These are phyloP conservation scores for Pipistrellus pygmaeus DNA, from an alignment of 2,797 vertebrate species.

Conservation along the genomic window DNA sequence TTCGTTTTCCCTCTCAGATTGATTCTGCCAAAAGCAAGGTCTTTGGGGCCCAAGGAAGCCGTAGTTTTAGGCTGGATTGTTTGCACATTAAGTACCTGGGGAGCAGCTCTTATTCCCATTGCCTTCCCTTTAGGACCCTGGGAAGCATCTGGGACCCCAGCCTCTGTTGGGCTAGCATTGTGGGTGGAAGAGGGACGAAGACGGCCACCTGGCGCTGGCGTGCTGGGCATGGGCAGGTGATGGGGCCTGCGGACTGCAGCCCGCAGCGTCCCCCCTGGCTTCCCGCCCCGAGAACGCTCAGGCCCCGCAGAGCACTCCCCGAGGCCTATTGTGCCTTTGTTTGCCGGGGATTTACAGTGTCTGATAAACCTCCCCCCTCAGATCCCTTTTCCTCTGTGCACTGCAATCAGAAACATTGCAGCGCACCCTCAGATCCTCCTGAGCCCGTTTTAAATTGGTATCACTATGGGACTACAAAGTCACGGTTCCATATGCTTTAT, in stretches of 20 bases:
- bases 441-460: background rate
- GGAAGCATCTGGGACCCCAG: background rate
- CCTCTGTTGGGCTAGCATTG: background rate
- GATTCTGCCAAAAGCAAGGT: background rate
- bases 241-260: background rate
- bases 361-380: background rate
- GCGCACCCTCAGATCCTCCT: background rate
- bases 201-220: background rate
- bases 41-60: background rate
- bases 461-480: background rate
- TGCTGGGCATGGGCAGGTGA: background rate
- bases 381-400: background rate
- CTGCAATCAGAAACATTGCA: background rate
- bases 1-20: background rate
- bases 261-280: background rate
- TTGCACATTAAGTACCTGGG: background rate
- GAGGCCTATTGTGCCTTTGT: background rate
- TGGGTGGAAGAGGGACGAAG: background rate
- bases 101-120: background rate
- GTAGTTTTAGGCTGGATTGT: background rate
- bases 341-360: background rate
- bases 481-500: background rate
- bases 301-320: background rate
- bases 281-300: background rate
- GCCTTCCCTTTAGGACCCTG: background rate